These are phyloP conservation scores for Chlamydotis undulata DNA, from an alignment of 2,113 vertebrate genomes.

Conservation along the genomic window DNA sequence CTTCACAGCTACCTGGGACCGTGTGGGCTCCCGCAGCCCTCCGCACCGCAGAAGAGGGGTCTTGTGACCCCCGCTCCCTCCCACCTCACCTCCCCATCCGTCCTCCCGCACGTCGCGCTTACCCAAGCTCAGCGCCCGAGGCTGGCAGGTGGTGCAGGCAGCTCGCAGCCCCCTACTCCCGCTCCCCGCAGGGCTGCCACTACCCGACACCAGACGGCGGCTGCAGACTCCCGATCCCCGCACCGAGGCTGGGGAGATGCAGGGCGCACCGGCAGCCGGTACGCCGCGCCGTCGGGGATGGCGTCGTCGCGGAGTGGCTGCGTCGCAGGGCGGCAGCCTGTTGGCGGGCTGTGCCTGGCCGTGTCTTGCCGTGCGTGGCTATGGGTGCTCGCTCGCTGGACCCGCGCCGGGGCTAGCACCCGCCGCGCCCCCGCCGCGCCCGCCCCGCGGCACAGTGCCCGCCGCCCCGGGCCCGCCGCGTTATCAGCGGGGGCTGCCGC, in stretches of 20 bases:
- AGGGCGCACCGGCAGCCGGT: not conserved
- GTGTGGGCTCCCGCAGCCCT: not conserved
- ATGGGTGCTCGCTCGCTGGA: not conserved
- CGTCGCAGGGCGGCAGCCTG: too few relatives aligned
- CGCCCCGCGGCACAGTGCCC: not conserved
- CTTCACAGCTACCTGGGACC: not conserved
- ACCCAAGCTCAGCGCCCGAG: not conserved
- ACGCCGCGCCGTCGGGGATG: not conserved
- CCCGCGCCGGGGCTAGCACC: not conserved
- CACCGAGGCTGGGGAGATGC: not conserved
- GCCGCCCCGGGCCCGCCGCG: not conserved
- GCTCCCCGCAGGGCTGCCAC: not conserved
- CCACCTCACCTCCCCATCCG: not conserved
- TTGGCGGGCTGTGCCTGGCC: too few relatives aligned
- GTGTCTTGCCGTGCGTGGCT: not conserved
- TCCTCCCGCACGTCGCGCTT: not conserved
- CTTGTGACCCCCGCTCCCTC: not conserved
- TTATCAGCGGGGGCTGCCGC: conserved; percentile 28
- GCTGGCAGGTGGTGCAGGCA: not conserved
- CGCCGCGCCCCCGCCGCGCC: not conserved
- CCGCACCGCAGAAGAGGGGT: too few relatives aligned
- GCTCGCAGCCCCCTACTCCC: not conserved
- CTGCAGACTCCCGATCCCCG: not conserved
- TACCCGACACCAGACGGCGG: not conserved
- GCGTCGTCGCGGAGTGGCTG: too few relatives aligned